A percentile compares a stretch with the other conserved stretches of the same genome.
Conservation (phyloP, 2,113 vertebrate species). For the Empidonax traillii region DNA sequence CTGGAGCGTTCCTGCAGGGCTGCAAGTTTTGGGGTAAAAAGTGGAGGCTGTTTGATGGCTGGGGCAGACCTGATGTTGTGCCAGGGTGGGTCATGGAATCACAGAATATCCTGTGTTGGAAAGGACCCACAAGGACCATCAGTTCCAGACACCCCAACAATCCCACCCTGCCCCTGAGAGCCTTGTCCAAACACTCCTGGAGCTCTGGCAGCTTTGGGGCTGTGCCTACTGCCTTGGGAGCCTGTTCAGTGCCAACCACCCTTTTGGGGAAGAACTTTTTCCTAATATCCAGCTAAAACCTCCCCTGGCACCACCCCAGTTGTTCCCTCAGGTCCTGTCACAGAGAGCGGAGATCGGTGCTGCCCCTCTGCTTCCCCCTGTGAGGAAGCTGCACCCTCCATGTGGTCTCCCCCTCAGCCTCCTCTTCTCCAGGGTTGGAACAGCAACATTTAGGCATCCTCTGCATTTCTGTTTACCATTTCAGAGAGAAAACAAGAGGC, state of each 20-base stretch:
- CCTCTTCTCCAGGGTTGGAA: not conserved
- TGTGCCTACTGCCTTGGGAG: not conserved
- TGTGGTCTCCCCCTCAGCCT: not conserved
- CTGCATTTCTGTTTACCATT: not conserved
- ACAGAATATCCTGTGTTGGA: not conserved
- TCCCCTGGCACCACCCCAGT: not conserved
- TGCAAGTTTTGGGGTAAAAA: not conserved
- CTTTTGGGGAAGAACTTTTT: not conserved
- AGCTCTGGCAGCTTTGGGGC: not conserved
- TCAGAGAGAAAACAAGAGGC: not conserved
- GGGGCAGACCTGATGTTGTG: not conserved
- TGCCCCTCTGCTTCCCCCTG: not conserved
- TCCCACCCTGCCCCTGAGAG: not conserved
- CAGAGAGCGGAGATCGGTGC: not conserved
- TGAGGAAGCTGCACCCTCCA: not conserved
- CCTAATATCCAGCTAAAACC: not conserved
- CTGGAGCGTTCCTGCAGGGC: not conserved
- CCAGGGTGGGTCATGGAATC: not conserved
- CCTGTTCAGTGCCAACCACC: rapidly evolving
- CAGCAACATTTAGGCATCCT: not conserved
- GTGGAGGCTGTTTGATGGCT: not conserved
- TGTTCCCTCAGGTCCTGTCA: rapidly evolving
- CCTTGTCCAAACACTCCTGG: rapidly evolving
- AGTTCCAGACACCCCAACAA: not conserved
- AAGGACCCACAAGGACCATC: not conserved